Conservation (phyloP, 2,888 invertebrate genomes). For the Tenthredo amoena region DNA sequence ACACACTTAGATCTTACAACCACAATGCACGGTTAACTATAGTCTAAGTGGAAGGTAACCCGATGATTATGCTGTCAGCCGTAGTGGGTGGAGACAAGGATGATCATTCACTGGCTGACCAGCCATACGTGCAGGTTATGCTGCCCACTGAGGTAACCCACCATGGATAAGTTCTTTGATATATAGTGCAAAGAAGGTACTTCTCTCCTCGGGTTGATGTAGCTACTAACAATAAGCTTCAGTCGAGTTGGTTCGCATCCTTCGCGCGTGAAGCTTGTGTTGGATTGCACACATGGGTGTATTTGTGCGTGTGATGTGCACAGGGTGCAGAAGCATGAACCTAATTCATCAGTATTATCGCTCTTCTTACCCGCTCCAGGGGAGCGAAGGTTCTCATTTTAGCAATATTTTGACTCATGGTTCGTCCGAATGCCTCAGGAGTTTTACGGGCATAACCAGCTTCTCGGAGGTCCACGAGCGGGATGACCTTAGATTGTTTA, state of each 20-base stretch:
- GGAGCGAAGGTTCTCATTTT: constrained; percentile 28
- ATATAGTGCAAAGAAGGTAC: constrained; percentile 47
- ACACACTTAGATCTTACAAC: constrained; percentile 74
- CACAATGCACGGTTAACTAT: constrained; percentile 75
- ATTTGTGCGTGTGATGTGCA: not conserved
- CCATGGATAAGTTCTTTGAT: constrained; percentile 41
- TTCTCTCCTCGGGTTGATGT: constrained; percentile 12
- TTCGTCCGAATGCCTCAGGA: too few species aligned
- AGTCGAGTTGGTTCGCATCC: not conserved
- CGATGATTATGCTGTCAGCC: constrained; percentile 78
- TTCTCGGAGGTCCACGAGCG: not conserved
- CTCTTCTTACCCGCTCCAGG: not conserved
- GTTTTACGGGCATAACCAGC: constrained; percentile 10
- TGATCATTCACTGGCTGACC: constrained; percentile 73
- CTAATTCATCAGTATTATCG: constrained; percentile 43
- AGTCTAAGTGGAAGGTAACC: constrained; percentile 75
- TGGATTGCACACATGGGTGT: too few species aligned
- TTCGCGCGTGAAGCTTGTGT: not conserved
- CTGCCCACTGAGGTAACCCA: constrained; percentile 33
- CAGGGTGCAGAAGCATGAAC: constrained; percentile 27
- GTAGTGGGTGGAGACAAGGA: constrained; percentile 73
- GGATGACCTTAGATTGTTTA: constrained; percentile 4
- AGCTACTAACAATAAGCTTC: constrained; percentile 27
- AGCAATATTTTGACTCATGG: not conserved
- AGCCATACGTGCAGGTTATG: constrained; percentile 31